Evolutionary conservation across 2,113 vertebrate species (phyloP).

Genomic region (Caranx ignobilis): DNA sequence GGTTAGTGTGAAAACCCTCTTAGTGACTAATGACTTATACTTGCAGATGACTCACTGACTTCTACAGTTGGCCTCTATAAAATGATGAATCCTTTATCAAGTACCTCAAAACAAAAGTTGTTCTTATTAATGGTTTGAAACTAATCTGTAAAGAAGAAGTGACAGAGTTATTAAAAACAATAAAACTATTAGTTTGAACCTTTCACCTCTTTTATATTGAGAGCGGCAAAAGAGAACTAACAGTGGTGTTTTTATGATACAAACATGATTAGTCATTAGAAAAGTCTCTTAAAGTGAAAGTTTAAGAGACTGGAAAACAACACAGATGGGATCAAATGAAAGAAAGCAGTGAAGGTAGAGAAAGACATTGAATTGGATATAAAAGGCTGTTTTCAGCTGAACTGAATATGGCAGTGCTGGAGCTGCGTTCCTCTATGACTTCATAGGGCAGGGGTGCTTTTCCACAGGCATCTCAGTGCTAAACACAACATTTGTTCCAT

Average conservation of each 20-base stretch:
- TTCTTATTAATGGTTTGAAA: no score
- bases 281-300: neutral
- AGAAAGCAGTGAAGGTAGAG: neutral
- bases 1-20: no score
- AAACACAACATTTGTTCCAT: conserved; percentile 56
- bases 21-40: no score
- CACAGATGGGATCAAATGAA: neutral
- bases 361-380: neutral
- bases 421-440: conserved; percentile 34
- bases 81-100: no score
- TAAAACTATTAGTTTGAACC: neutral
- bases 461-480: conserved; percentile 34
- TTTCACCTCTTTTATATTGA: no score
- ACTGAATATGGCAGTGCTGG: conserved; percentile 16
- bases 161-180: no score
- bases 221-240: neutral
- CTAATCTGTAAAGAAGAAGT: no score
- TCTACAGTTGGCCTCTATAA: no score
- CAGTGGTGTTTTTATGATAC: no score
- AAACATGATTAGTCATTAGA: no score
- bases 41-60: no score
- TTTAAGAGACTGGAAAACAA: neutral
- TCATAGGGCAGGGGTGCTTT: conserved; percentile 46
- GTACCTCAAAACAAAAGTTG: no score
- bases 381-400: conserved; percentile 16